Percentiles rank a stretch among this genome's conserved stretches.
phyloP scores from a whole-genome alignment of 2,888 invertebrate genomes.

The Chrysodeixis includens region DNA sequence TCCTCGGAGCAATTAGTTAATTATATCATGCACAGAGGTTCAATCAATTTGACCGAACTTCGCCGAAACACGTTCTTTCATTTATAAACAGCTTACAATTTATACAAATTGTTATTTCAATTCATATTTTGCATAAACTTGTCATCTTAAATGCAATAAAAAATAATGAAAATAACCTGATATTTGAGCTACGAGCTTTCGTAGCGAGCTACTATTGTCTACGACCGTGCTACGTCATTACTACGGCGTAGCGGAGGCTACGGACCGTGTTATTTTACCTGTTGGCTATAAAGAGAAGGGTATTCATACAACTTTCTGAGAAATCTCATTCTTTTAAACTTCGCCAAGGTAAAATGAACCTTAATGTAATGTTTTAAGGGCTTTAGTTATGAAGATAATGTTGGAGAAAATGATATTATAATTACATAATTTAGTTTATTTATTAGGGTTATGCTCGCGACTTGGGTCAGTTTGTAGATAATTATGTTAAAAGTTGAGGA shows the following conservation, averaged over 20 bases:
- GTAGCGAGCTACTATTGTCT: conserved; percentile 3
- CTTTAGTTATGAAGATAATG: neutral
- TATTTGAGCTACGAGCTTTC: conserved; percentile 7
- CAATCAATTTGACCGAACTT: neutral
- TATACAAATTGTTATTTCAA: neutral
- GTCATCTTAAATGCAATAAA: neutral
- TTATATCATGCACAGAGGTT: too few relatives aligned
- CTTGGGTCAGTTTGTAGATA: neutral
- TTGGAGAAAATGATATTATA: neutral
- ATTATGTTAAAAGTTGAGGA: neutral
- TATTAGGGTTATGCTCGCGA: neutral
- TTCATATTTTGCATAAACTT: conserved; percentile 2
- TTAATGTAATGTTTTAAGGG: neutral
- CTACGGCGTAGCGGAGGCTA: conserved; percentile 6
- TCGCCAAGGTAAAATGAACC: neutral
- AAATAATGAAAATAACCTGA: neutral
- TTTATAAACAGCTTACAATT: neutral
- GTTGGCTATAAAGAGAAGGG: neutral
- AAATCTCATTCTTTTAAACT: conserved; percentile 6
- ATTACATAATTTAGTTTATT: neutral
- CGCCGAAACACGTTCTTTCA: neutral
- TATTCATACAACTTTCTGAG: neutral
- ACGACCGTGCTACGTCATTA: conserved; percentile 6
- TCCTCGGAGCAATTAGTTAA: too few relatives aligned
- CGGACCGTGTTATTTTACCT: conserved; percentile 9